These are phyloP conservation scores for Phlogophora meticulosa DNA, from an alignment of 2,888 invertebrate genomes.

Conservation along the genomic window DNA sequence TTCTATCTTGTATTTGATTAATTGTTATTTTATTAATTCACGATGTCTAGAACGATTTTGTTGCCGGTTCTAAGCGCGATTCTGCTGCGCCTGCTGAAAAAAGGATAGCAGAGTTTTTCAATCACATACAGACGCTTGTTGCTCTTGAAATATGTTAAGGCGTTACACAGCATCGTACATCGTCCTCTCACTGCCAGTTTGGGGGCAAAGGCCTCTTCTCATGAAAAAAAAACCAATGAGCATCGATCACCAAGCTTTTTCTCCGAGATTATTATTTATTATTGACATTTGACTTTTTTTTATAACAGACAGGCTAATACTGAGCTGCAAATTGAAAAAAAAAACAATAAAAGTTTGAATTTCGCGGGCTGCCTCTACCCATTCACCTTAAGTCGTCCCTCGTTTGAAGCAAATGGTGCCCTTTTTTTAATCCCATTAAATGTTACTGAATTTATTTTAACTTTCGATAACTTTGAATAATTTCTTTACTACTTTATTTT, in stretches of 20 bases:
- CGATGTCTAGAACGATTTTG: no score
- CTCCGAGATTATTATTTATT: not conserved
- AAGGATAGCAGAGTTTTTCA: slow-evolving; percentile 26
- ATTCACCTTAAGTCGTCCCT: no score
- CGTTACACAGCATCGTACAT: slow-evolving; percentile 6
- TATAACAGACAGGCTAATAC: no score
- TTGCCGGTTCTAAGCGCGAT: not conserved
- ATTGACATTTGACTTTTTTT: no score
- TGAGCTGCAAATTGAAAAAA: no score
- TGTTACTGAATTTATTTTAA: not conserved
- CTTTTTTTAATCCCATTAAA: not conserved
- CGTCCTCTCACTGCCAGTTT: not conserved
- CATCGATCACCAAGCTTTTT: not conserved
- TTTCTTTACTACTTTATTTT: not conserved
- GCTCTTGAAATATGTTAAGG: slow-evolving; percentile 32
- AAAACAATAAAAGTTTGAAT: no score
- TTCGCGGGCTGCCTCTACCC: no score
- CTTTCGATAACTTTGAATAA: not conserved
- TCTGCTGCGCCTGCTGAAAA: slow-evolving; percentile 29
- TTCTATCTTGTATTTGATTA: not conserved
- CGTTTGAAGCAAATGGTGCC: not conserved
- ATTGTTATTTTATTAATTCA: not conserved
- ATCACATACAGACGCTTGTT: slow-evolving; percentile 9
- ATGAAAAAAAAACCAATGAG: not conserved
- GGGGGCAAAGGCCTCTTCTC: not conserved